Evolutionary conservation across 2,113 vertebrate genomes (phyloP).

Genomic region (Euleptes europaea): DNA sequence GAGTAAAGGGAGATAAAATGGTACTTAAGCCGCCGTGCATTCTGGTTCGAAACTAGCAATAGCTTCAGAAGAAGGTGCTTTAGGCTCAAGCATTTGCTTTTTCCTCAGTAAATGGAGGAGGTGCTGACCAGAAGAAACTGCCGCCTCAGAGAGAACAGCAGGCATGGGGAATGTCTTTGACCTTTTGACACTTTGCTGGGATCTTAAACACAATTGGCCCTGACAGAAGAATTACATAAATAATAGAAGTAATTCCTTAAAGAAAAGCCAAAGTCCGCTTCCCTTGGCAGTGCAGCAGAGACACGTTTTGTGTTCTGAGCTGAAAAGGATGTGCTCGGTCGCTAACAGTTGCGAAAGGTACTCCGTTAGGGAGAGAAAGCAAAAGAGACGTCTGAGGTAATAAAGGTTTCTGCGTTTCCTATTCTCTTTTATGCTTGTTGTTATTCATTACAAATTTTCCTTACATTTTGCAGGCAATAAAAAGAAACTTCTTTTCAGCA

Average conservation of each 20-base stretch:
- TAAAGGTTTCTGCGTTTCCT: conserved; percentile 45
- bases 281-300: conserved; percentile 24
- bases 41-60: background rate
- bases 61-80: conserved; percentile 2
- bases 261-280: conserved; percentile 11
- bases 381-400: background rate
- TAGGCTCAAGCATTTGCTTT: background rate
- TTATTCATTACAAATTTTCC: conserved; percentile 34
- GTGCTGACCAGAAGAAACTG: background rate
- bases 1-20: background rate
- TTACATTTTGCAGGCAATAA: conserved; percentile 31
- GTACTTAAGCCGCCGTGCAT: conserved; percentile 4
- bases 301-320: conserved; percentile 27
- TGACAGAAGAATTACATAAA: conserved; percentile 18
- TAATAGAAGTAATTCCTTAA: background rate
- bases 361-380: background rate
- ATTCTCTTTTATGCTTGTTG: conserved; percentile 42
- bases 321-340: conserved; percentile 45
- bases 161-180: background rate
- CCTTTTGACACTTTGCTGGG: background rate
- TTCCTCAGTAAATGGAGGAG: background rate
- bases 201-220: background rate
- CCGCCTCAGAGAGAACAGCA: background rate
- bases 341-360: conserved; percentile 46
- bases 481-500: background rate